Conservation (phyloP, 2,113 vertebrate species). For the Balaeniceps rex region DNA sequence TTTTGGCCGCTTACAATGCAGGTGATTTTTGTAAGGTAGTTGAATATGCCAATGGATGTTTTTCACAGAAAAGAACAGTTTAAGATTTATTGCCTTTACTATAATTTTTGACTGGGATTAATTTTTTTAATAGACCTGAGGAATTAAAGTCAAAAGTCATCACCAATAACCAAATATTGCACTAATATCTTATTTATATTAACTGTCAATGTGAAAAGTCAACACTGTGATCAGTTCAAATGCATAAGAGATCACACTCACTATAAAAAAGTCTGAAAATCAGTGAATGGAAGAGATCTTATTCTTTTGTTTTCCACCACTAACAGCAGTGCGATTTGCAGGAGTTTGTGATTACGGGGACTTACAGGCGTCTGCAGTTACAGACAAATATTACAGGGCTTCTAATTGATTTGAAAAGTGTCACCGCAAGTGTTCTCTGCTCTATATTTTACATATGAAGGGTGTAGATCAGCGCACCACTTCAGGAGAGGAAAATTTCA, state of each 20-base stretch:
- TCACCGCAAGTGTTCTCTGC: background rate
- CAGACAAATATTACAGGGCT: background rate
- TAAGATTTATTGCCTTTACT: background rate
- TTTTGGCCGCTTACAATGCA: rapidly evolving
- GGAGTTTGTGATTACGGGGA: background rate
- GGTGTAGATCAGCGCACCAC: background rate
- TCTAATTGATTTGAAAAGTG: background rate
- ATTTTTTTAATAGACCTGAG: background rate
- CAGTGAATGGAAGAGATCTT: background rate
- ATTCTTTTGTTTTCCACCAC: background rate
- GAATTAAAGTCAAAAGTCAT: background rate
- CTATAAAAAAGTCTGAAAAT: background rate
- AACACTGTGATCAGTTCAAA: background rate
- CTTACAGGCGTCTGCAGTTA: background rate
- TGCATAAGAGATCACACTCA: background rate
- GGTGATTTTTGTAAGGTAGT: background rate
- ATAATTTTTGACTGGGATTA: background rate
- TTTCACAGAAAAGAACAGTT: background rate
- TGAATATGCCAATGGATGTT: background rate
- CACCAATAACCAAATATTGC: background rate
- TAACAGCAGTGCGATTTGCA: background rate
- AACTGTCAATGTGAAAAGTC: background rate
- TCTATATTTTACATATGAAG: background rate
- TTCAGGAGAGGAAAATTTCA: background rate
- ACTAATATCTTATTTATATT: background rate